A percentile compares a stretch with the other conserved stretches of the same genome.
Evolutionary conservation across 2,113 vertebrate species (phyloP).

Genomic region (Desmodus rotundus): DNA sequence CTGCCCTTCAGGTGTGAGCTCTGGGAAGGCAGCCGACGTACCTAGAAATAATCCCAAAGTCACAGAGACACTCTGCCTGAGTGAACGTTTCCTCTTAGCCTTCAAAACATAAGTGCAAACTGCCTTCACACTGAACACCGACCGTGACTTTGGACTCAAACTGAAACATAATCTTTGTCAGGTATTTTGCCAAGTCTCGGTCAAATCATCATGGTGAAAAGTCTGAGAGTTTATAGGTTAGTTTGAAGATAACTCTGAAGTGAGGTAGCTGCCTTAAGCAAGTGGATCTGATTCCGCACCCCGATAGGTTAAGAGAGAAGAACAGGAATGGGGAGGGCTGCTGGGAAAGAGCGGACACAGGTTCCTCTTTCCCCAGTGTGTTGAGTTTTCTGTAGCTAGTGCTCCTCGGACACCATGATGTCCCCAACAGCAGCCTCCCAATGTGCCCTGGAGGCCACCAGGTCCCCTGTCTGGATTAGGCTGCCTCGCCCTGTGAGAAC

Average conservation of each 20-base stretch:
- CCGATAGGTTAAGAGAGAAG: not conserved
- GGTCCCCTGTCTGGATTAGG: not conserved
- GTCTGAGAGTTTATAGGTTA: not conserved
- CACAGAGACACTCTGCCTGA: not conserved
- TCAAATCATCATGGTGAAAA: not conserved
- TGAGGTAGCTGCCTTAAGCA: not conserved
- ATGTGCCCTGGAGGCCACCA: not conserved
- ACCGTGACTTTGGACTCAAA: not conserved
- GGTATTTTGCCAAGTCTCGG: not conserved
- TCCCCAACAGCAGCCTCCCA: fast-evolving
- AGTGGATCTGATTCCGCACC: not conserved
- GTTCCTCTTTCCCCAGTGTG: too few relatives aligned
- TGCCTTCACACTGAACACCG: not conserved
- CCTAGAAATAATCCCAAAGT: not conserved
- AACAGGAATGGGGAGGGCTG: too few relatives aligned
- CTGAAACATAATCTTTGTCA: not conserved
- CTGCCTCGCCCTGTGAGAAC: not conserved
- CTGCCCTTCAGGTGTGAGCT: not conserved
- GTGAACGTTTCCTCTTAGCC: not conserved
- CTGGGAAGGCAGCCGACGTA: not conserved
- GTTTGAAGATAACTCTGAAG: not conserved
- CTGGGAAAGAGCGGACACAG: not conserved
- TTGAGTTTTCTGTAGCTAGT: not conserved
- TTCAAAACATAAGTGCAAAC: not conserved
- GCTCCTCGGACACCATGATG: not conserved